Base-by-base conservation (phyloP, 1,140 invertebrate genomes). In the Microplitis mediator region DNA sequence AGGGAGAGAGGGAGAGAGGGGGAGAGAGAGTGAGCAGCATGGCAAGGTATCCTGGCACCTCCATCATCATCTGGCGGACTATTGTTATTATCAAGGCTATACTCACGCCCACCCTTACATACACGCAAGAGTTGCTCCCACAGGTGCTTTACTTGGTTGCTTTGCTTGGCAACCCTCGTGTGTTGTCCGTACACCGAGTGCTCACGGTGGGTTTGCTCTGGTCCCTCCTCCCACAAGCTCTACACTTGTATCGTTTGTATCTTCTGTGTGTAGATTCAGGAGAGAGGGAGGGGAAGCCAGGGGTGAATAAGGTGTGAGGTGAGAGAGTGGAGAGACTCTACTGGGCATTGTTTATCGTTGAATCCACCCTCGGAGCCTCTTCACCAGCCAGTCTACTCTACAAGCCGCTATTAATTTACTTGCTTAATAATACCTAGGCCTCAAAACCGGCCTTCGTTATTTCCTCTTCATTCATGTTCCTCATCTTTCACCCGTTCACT, bases 331-430 rank as follows among this genome's bases (percentile, higher is more conserved):
- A 51, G 56, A 71, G 62, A 71, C 71, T 78, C 63, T 39, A 56
- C 39, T 67, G 74, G 77, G 79, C 78, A 84, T 85, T 84, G 83
- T 85, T 85, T 85, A 83, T 85, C 78, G 69, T 76, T 74, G 79
- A 82, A 81, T 81, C 76, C 79, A 81, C 78, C 78, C 75, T 75
- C 64, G 73, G 67, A 68, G 31, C 52, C 67, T 71, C 70, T 56
- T 34, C 51, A 64, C 73, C 23, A 69, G 68, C 73, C 39, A 56
- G 68, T 60, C 71, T 72, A 74, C 71, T 72, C 65, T 66, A 61
- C 74, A 78, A 84, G 79, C 82, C 79, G 79, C 83, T 85, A 85
- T 85, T 84, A 85, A 85, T 85, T 85, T 84, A 85, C 81, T 84
- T 81, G 83, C 82, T 84, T 85, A 84, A 85, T 85, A 85, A 82